Conservation (phyloP, 2,888 invertebrate genomes). For the Adineta ricciae region DNA sequence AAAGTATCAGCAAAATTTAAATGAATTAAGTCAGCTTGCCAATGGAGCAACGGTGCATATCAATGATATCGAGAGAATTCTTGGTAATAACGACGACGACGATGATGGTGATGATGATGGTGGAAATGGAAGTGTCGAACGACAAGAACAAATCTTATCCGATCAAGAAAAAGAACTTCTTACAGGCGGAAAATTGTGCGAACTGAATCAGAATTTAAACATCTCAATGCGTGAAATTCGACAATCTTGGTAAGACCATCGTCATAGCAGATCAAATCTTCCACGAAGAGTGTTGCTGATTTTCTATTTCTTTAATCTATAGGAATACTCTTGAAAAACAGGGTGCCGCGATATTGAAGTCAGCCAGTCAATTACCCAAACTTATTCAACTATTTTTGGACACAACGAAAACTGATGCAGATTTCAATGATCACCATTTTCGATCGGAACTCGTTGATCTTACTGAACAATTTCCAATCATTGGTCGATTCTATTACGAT, state of each 20-base stretch:
- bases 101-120: not conserved
- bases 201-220: not conserved
- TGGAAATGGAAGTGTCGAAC: no score
- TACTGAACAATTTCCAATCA: not conserved
- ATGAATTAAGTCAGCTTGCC: not conserved
- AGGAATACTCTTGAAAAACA: constrained; percentile 15
- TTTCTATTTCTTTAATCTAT: not conserved
- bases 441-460: not conserved
- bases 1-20: not conserved
- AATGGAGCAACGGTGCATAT: not conserved
- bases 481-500: constrained; percentile 1
- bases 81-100: not conserved
- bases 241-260: not conserved
- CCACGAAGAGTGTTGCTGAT: not conserved
- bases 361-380: not conserved
- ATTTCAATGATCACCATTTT: not conserved
- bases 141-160: not conserved
- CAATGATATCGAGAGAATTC: not conserved
- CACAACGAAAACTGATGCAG: not conserved
- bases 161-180: not conserved
- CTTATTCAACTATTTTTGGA: not conserved
- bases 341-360: not conserved
- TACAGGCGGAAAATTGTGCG: not conserved
- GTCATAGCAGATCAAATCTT: no score
- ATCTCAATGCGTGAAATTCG: not conserved